Conservation (phyloP, 2,888 invertebrate genomes). For the Subacronicta megacephala region DNA sequence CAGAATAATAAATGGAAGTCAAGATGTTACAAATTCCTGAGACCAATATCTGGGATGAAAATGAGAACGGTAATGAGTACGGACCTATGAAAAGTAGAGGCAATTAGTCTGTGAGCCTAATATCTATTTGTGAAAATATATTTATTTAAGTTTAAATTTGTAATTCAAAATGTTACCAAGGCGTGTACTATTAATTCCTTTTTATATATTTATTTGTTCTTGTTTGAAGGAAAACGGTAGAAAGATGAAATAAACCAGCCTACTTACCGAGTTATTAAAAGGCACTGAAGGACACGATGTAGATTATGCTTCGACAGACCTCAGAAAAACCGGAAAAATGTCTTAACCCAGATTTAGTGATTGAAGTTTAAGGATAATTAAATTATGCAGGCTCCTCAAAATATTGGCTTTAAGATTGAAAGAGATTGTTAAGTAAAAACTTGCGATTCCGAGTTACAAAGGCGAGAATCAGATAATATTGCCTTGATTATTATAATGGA, state of each 20-base stretch:
- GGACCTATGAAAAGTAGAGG: too few relatives aligned
- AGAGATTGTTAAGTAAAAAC: neutral
- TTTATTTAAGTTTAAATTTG: too few relatives aligned
- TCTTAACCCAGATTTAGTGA: neutral
- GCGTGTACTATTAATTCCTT: too few relatives aligned
- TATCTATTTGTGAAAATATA: too few relatives aligned
- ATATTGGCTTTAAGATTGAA: neutral
- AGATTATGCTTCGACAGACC: neutral
- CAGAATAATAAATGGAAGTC: too few relatives aligned
- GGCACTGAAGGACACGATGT: neutral
- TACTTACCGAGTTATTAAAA: slow-evolving; percentile 21
- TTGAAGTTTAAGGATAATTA: neutral
- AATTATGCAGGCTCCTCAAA: neutral
- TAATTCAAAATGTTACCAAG: too few relatives aligned
- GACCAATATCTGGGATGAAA: too few relatives aligned
- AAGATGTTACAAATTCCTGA: too few relatives aligned
- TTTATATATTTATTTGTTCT: too few relatives aligned
- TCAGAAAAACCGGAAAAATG: neutral
- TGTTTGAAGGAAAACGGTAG: too few relatives aligned
- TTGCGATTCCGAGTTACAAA: slow-evolving; percentile 24
- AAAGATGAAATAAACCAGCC: neutral
- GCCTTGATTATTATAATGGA: slow-evolving; percentile 36
- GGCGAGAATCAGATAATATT: slow-evolving; percentile 16
- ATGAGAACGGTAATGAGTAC: too few relatives aligned
- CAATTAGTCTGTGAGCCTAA: too few relatives aligned